Evolutionary conservation across 1,140 invertebrate genomes (phyloP).

Genomic region (Brachystomella parvula): DNA sequence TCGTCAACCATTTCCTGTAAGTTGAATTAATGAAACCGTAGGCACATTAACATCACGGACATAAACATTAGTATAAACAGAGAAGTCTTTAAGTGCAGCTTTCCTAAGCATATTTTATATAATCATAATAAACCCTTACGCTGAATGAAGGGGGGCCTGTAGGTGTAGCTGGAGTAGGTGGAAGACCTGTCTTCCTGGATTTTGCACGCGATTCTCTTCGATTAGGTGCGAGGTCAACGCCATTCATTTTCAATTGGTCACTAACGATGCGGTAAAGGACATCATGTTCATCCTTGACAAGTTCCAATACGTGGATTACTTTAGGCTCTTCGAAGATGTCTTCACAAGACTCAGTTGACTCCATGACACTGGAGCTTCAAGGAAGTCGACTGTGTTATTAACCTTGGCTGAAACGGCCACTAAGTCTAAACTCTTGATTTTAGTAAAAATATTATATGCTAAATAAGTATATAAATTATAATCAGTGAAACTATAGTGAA

Average conservation of each 20-base stretch:
- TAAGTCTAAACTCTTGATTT: no score
- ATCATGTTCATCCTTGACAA: neutral
- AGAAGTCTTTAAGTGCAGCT: neutral
- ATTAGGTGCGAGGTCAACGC: neutral
- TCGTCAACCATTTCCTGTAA: neutral
- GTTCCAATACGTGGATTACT: neutral
- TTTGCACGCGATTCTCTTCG: neutral
- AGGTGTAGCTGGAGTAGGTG: no score
- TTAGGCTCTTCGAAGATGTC: neutral
- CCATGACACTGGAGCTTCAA: neutral
- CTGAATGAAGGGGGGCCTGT: no score
- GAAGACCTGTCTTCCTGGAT: neutral
- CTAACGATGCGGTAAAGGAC: neutral
- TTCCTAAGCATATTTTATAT: neutral
- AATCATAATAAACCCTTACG: no score
- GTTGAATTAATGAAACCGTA: neutral
- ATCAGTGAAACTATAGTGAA: no score
- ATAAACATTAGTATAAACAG: neutral
- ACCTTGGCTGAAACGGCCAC: no score
- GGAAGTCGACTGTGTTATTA: no score
- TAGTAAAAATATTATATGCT: no score
- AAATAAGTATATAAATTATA: no score
- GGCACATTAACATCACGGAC: neutral
- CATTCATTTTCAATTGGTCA: neutral
- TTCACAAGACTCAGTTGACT: no score